phyloP scores from a whole-genome alignment of 2,888 invertebrate genomes.

The Steinernema carpocapsae region DNA sequence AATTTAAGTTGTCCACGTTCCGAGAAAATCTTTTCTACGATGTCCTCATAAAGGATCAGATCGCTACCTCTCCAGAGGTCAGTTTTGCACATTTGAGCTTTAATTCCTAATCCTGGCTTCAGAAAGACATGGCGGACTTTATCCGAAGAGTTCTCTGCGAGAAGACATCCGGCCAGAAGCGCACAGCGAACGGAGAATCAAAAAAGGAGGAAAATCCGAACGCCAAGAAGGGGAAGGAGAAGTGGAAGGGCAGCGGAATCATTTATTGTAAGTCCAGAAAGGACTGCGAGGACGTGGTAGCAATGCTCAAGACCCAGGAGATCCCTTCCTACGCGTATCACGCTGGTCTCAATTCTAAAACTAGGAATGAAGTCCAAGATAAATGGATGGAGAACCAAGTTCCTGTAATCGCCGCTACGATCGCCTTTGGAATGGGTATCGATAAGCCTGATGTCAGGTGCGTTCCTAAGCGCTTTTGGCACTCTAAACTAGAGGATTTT shows the following conservation, averaged over 20 bases:
- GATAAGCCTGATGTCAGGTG: conserved; percentile 89
- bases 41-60: conserved; percentile 84
- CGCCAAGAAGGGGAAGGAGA: conserved; percentile 14
- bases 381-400: conserved; percentile 88
- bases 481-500: conserved; percentile 38
- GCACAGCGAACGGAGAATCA: conserved; percentile 3
- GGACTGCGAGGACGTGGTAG: conserved; percentile 83
- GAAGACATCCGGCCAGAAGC: conserved; percentile 23
- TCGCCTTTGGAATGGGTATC: conserved; percentile 99
- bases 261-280: conserved; percentile 93
- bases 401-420: conserved; percentile 91
- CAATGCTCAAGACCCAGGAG: conserved; percentile 76
- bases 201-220: conserved; percentile 23
- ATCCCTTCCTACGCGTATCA: conserved; percentile 59
- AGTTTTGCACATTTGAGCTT: conserved; percentile 11
- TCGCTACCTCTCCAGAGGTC: conserved; percentile 56
- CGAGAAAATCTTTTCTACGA: conserved; percentile 92
- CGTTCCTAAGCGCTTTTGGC: neutral
- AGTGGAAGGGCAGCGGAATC: conserved; percentile 74
- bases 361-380: conserved; percentile 80
- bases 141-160: conserved; percentile 47
- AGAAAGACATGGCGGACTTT: conserved; percentile 73
- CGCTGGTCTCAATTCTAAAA: conserved; percentile 72
- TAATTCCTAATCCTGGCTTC: conserved; percentile 12
- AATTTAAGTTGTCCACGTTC: conserved; percentile 85